A percentile compares a stretch with the other conserved stretches of the same genome.
Evolutionary conservation across 1,140 invertebrate species (phyloP).

Genomic region (Watersipora subatra): DNA sequence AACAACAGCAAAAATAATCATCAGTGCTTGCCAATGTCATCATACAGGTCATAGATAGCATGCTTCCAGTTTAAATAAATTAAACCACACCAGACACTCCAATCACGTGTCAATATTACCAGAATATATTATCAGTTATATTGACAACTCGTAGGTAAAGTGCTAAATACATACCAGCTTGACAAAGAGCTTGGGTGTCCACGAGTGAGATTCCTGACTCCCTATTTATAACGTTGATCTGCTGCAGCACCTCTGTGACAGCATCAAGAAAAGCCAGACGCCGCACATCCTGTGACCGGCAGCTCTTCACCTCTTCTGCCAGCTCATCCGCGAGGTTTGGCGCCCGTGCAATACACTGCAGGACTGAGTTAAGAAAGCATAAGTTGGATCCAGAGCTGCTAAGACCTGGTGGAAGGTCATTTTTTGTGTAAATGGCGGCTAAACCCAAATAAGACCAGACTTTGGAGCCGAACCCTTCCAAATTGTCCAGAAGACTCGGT

Average conservation of each 20-base stretch:
- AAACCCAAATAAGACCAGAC: conserved; percentile 4
- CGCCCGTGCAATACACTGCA: conserved; percentile 30
- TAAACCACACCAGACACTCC: too few relatives aligned
- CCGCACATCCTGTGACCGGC: conserved; percentile 7
- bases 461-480: not conserved
- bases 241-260: conserved; percentile 19
- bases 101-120: too few relatives aligned
- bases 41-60: too few relatives aligned
- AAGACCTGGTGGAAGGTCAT: conserved; percentile 26
- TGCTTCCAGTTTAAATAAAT: too few relatives aligned
- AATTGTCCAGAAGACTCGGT: not conserved
- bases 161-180: not conserved
- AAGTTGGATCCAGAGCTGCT: conserved; percentile 30
- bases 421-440: conserved; percentile 17
- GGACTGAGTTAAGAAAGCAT: conserved; percentile 34
- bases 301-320: not conserved
- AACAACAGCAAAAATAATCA: too few relatives aligned
- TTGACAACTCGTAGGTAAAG: too few relatives aligned
- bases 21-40: too few relatives aligned
- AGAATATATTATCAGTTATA: too few relatives aligned
- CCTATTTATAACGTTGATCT: conserved; percentile 14
- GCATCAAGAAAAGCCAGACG: conserved; percentile 22
- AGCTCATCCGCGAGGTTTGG: conserved; percentile 23
- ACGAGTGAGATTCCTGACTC: not conserved
- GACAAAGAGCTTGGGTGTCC: not conserved